Evolutionary conservation across 2,888 invertebrate genomes (phyloP).

Genomic region (Drosophila dives): DNA sequence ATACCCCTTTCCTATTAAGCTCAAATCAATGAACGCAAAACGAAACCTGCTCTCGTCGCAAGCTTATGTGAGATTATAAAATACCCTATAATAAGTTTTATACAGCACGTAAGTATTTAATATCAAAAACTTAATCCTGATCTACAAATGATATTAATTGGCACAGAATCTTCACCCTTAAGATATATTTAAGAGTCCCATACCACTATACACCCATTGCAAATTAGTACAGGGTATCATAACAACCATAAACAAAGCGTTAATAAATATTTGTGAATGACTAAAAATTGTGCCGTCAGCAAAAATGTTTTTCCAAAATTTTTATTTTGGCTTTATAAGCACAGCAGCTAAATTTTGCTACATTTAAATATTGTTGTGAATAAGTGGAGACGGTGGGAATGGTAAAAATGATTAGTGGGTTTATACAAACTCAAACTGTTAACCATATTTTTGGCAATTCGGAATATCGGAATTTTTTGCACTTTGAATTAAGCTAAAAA

Average conservation of each 20-base stretch:
- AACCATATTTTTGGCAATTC: constrained; percentile 18
- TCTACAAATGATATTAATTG: not conserved
- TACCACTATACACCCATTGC: not conserved
- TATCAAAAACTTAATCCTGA: not conserved
- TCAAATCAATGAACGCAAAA: constrained; percentile 20
- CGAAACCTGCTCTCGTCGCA: not conserved
- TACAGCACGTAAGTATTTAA: not conserved
- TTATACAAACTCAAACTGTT: constrained; percentile 1
- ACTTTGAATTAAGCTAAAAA: constrained; percentile 22
- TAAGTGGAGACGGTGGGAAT: not conserved
- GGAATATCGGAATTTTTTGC: constrained; percentile 5
- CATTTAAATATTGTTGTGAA: constrained; percentile 29
- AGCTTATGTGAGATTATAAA: not conserved
- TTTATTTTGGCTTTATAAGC: constrained; percentile 15
- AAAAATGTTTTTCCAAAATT: constrained; percentile 42
- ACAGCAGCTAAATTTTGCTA: constrained; percentile 16
- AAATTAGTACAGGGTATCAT: constrained; percentile 10
- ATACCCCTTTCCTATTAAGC: not conserved
- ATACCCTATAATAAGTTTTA: constrained; percentile 12
- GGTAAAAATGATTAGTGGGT: not conserved
- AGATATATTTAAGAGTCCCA: not conserved
- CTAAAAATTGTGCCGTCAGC: constrained; percentile 50
- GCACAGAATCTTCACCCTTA: not conserved
- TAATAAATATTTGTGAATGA: constrained; percentile 67
- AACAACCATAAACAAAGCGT: constrained; percentile 16